phyloP scores from a whole-genome alignment of 2,113 vertebrate genomes.

The Larimichthys crocea region DNA sequence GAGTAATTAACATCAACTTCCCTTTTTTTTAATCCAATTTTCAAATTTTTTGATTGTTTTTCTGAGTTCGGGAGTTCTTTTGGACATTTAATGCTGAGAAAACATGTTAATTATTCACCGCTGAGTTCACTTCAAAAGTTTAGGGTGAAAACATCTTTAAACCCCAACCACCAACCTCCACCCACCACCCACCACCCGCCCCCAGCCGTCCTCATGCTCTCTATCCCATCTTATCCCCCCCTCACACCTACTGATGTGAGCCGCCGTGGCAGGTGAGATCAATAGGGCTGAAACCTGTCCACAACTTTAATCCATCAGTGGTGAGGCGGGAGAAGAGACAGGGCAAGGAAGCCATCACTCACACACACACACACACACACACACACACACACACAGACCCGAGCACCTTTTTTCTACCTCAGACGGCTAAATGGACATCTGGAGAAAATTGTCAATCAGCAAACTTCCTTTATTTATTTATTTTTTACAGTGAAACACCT shows the following conservation, averaged over 20 bases:
- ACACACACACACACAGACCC: slow-evolving; percentile 43
- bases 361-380: slow-evolving; percentile 42
- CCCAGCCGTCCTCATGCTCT: neutral
- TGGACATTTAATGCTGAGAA: neutral
- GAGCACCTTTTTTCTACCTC: slow-evolving; percentile 4
- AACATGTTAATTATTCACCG: slow-evolving; percentile 35
- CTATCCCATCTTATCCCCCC: slow-evolving; percentile 19
- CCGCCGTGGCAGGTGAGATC: slow-evolving; percentile 77
- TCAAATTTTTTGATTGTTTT: slow-evolving; percentile 1
- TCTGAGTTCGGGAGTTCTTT: neutral
- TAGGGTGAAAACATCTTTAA: slow-evolving; percentile 38
- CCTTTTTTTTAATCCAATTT: neutral
- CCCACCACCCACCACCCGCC: neutral
- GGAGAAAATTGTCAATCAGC: slow-evolving; percentile 57
- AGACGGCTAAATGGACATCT: slow-evolving; percentile 69
- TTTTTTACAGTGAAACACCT: no score
- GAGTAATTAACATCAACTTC: slow-evolving; percentile 19
- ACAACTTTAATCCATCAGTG: slow-evolving; percentile 77
- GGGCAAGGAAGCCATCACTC: slow-evolving; percentile 73
- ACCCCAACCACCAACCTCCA: neutral
- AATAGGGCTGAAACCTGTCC: slow-evolving; percentile 79
- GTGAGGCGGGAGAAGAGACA: slow-evolving; percentile 66
- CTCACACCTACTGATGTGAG: slow-evolving; percentile 62
- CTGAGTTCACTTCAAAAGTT: slow-evolving; percentile 20
- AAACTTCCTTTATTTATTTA: neutral